phyloP scores from a whole-genome alignment of 1,140 invertebrate species.

The Zeugodacus cucurbitae region DNA sequence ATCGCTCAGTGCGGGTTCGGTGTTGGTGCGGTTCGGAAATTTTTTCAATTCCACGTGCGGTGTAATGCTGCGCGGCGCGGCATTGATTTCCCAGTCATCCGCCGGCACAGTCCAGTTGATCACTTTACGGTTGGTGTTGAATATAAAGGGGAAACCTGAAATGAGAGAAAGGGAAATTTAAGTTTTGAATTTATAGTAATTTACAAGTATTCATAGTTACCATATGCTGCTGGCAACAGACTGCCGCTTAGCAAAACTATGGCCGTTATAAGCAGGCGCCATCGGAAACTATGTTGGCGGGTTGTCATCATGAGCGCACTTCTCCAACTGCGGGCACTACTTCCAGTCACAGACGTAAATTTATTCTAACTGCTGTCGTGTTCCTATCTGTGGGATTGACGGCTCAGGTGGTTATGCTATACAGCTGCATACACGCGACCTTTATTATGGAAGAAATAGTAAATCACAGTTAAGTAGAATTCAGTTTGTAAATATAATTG shows the following conservation, averaged over 20 bases:
- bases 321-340: background rate
- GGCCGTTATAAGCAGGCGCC: background rate
- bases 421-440: background rate
- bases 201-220: background rate
- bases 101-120: slow-evolving; percentile 70
- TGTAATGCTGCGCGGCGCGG: slow-evolving; percentile 67
- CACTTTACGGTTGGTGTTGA: slow-evolving; percentile 57
- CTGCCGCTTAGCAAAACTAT: background rate
- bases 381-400: background rate
- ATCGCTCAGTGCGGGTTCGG: slow-evolving; percentile 66
- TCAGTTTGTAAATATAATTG: background rate
- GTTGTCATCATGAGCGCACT: background rate
- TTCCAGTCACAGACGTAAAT: background rate
- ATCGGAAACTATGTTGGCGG: background rate
- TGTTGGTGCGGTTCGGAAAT: slow-evolving; percentile 67
- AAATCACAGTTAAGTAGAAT: background rate
- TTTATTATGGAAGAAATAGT: background rate
- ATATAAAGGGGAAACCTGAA: slow-evolving; percentile 59
- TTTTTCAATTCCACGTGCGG: slow-evolving; percentile 67
- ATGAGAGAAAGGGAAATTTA: background rate
- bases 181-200: background rate
- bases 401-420: background rate
- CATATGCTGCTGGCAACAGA: background rate
- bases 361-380: background rate
- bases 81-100: slow-evolving; percentile 69